Evolutionary conservation across 2,888 invertebrate genomes (phyloP), one percentile per base, ranked within the genome.

Genomic region (Callyntrura guangdongensis): DNA sequence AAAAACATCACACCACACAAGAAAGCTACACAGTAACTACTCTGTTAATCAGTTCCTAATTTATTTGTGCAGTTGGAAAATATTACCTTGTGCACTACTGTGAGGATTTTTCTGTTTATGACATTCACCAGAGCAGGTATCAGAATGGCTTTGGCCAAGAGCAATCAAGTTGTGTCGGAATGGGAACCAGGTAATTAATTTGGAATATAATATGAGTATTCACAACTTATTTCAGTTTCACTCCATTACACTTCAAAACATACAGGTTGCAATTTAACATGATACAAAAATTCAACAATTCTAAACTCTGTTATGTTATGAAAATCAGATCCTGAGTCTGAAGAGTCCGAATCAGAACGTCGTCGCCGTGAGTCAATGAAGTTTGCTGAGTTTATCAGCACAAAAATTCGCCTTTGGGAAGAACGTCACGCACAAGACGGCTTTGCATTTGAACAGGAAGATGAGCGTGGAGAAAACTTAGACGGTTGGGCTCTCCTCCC

Each of bases 401-500:
- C 77, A 8, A 85, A 81, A 81, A 81, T 89, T 45, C 84, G 84
- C 14, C 64, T 56, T 8, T 89, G 83, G 89, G 84, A 87, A 56
- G 87, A 87, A 49, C 81, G 67, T 36, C 87, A 87, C 56, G 81
- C 87, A 11, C 45, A 53, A 3, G 87, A 87, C 45, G 87, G 59
- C 0, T 9, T 36, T 0, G 11, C 49, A 61, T 27, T 81, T 47
- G 56, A 47, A 49, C 82, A 72, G 9, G 84, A 79, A n/a, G 89
- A 86, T 11, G 89, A 90, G n/a, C 59, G 92, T 20, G 93, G 93
- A 20, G 92, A 91, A 86, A 94, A 94, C 84, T 36, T 84, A n/a
- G 74, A 82, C 9, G 94, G 94, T 74, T 98, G 97, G 97, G 95
- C 95, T 90, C 95, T 96, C 90, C 95, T 97, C 14, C 98, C 98